These are phyloP conservation scores for Cydia splendana DNA, from an alignment of 1,140 invertebrate species.

Conservation along the genomic window DNA sequence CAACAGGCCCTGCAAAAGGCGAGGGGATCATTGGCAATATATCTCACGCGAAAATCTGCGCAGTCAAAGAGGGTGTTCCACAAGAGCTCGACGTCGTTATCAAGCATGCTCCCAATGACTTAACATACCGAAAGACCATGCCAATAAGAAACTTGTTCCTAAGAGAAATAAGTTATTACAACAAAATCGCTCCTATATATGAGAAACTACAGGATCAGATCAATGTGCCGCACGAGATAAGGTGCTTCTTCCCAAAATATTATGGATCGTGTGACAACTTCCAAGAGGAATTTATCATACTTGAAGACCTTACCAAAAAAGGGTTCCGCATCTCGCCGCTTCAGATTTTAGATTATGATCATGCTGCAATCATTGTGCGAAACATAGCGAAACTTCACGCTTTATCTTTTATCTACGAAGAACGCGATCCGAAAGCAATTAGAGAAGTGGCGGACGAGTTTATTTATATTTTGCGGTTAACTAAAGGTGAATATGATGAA, in stretches of 20 bases:
- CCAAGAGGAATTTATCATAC: background rate
- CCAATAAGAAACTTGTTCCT: conserved; percentile 9
- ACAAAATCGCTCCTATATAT: background rate
- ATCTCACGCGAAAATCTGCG: conserved; percentile 1
- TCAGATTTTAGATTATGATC: background rate
- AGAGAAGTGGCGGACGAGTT: conserved; percentile 6
- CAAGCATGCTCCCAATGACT: background rate
- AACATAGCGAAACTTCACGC: conserved; percentile 10
- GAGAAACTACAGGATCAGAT: conserved; percentile 1
- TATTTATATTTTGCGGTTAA: background rate
- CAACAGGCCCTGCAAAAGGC: background rate
- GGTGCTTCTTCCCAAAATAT: background rate
- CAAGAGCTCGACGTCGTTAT: background rate
- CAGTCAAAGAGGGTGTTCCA: background rate
- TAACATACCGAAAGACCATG: background rate
- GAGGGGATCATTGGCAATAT: background rate
- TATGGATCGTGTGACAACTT: background rate
- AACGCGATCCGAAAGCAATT: background rate
- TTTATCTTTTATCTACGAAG: conserved; percentile 7
- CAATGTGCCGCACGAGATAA: background rate
- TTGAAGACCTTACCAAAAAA: conserved; percentile 7
- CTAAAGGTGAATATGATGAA: background rate
- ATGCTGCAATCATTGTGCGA: background rate
- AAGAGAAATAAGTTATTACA: background rate
- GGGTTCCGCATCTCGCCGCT: background rate